A percentile compares a stretch with the other conserved stretches of the same genome.
phyloP scores from a whole-genome alignment of 2,113 vertebrate species.

The Clarias macrocephalus region DNA sequence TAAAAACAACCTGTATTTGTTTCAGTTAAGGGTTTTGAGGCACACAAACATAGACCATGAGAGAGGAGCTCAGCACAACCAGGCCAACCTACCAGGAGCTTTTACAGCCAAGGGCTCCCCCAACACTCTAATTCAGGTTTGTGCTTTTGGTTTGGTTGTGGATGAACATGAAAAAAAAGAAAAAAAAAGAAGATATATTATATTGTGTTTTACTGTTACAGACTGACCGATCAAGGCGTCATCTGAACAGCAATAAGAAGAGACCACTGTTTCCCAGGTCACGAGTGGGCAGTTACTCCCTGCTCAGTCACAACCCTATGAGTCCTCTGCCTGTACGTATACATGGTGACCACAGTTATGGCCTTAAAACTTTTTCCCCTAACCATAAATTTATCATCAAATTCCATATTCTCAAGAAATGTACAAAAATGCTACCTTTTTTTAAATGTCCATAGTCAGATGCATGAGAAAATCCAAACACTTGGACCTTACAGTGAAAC shows the following conservation, averaged over 20 bases:
- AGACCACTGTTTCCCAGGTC: slow-evolving; percentile 26
- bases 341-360: background rate
- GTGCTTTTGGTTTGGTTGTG: slow-evolving; percentile 10
- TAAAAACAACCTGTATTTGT: background rate
- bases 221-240: slow-evolving; percentile 40
- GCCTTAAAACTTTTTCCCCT: background rate
- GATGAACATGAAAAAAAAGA: background rate
- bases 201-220: slow-evolving; percentile 10
- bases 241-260: slow-evolving; percentile 39
- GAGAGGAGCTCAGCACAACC: slow-evolving; percentile 62
- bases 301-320: slow-evolving; percentile 32
- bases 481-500: background rate
- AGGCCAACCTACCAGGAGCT: slow-evolving; percentile 62
- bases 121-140: slow-evolving; percentile 72
- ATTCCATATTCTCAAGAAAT: background rate
- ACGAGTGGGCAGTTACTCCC: slow-evolving; percentile 43
- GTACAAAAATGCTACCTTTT: background rate
- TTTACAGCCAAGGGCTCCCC: slow-evolving; percentile 71
- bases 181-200: background rate
- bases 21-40: slow-evolving; percentile 29
- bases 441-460: background rate
- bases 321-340: slow-evolving; percentile 39
- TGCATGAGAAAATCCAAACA: background rate
- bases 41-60: slow-evolving; percentile 58
- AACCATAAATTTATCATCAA: background rate